Base-by-base conservation (phyloP, 1,140 invertebrate genomes). In the Alviniconcha marisindica region DNA sequence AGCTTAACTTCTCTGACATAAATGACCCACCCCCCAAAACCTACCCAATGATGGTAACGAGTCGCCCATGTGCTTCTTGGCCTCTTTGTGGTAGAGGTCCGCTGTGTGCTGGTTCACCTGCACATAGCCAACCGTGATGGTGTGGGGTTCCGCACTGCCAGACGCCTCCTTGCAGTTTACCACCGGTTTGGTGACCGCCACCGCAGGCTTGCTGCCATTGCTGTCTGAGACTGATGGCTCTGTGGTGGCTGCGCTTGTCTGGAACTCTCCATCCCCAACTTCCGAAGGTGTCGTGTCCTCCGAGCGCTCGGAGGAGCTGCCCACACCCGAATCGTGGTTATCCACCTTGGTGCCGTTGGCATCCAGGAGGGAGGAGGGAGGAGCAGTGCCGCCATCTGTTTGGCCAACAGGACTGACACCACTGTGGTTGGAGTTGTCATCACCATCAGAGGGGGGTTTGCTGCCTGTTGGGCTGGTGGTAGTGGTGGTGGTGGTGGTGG, bases 251-350 rank as follows among this genome's bases (percentile, higher is more conserved):
- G 21, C 42, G 40, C 44, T 76, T 71, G 89, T 77, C 73, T 88
- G 88, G 69, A 87, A 89, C 69, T 91, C 90, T 40, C 84, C 86
- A 85, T 91, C 91, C 63, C 90, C 90, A 36, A 87, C 87, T 84
- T 91, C 91, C 73, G 91, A 91, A 33, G 91, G 90, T 71, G 91
- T 88, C 28, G 73, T 86, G 78, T 90, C 91, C 80, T 91, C 91
- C 31, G 91, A 91, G 63, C 90, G 84, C 69, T 91, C 91, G 48
- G 91, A 91, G 38, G 89, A 90, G 84, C 90, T 91, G 36, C 91
- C 91, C 15, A 91, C 86, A 77, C 91, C 91, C 40, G 91, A 91
- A 74, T 91, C 91, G 85, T 91, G 87, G 84, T 89, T 91, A 79
- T 90, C 88, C 28, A 73, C 81, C 82, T 90, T 89, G 60, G 81